phyloP scores from a whole-genome alignment of 2,888 invertebrate genomes.

The Clusia tigrina region DNA sequence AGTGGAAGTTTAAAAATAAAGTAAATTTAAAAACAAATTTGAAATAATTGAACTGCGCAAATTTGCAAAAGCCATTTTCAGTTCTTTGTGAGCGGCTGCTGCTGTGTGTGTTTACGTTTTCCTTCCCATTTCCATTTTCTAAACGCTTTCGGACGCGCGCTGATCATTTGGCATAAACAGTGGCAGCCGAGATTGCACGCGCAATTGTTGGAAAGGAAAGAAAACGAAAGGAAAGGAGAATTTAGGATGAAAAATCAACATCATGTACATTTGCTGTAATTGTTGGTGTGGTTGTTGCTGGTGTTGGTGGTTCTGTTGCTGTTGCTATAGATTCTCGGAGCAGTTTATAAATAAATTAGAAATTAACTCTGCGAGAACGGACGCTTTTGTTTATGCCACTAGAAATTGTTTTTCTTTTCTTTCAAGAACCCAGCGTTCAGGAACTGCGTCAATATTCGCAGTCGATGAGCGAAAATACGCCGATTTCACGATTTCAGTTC shows the following conservation, averaged over 20 bases:
- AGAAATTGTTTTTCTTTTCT: neutral
- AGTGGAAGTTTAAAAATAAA: slow-evolving; percentile 21
- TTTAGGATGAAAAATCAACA: slow-evolving; percentile 8
- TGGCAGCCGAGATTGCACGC: slow-evolving; percentile 6
- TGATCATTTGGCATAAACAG: neutral
- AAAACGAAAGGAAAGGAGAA: too few relatives aligned
- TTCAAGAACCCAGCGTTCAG: neutral
- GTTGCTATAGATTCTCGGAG: too few relatives aligned
- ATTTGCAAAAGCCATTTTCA: slow-evolving; percentile 34
- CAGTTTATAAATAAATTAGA: slow-evolving; percentile 54
- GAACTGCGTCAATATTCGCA: slow-evolving; percentile 17
- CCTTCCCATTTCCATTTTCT: neutral
- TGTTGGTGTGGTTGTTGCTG: too few relatives aligned
- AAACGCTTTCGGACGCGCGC: neutral
- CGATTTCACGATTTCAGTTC: too few relatives aligned
- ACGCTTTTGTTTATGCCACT: slow-evolving; percentile 3
- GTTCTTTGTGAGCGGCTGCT: neutral
- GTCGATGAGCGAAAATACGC: slow-evolving; percentile 16
- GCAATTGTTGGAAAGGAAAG: slow-evolving; percentile 14
- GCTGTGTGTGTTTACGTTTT: slow-evolving; percentile 18
- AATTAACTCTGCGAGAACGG: slow-evolving; percentile 45
- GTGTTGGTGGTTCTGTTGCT: too few relatives aligned
- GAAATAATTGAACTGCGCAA: slow-evolving; percentile 52
- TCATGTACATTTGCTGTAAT: neutral
- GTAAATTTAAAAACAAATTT: slow-evolving; percentile 16